Evolutionary conservation across 2,113 vertebrate genomes (phyloP).

Genomic region (Hymenochirus boettgeri): DNA sequence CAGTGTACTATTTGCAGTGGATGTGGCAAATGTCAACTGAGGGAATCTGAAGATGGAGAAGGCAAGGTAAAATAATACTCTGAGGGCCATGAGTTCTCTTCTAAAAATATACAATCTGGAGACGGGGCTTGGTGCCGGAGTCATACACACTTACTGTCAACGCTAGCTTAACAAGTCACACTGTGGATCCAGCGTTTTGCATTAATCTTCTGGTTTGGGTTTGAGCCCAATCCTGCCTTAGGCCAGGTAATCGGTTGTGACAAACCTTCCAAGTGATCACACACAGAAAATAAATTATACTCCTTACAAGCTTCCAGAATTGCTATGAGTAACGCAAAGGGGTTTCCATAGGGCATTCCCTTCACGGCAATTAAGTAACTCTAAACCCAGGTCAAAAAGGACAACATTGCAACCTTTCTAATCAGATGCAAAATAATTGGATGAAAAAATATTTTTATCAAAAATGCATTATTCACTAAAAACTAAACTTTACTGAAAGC

Average conservation of each 20-base stretch:
- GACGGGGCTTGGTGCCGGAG: slow-evolving; percentile 50
- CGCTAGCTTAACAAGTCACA: slow-evolving; percentile 48
- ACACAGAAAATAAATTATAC: slow-evolving; percentile 63
- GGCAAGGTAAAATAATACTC: slow-evolving; percentile 16
- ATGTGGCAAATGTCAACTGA: slow-evolving; percentile 7
- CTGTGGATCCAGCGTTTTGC: slow-evolving; percentile 15
- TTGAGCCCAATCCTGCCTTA: slow-evolving; percentile 10
- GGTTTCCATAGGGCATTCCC: neutral
- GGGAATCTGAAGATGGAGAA: neutral
- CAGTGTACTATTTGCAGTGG: neutral
- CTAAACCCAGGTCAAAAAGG: neutral
- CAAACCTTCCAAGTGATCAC: slow-evolving; percentile 36
- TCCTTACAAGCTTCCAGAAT: slow-evolving; percentile 54
- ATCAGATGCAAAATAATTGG: neutral
- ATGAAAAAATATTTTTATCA: too few species aligned
- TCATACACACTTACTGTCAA: slow-evolving; percentile 65
- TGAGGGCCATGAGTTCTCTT: slow-evolving; percentile 38
- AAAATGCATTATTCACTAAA: too few species aligned
- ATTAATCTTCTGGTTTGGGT: slow-evolving; percentile 33
- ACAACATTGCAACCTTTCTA: neutral
- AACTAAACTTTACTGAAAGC: too few species aligned
- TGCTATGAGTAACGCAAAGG: too few species aligned
- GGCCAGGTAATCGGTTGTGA: slow-evolving; percentile 26
- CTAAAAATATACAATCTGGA: slow-evolving; percentile 40
- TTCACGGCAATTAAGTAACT: slow-evolving; percentile 5